Evolutionary conservation across 2,888 invertebrate genomes (phyloP), one percentile per base, ranked within the genome.

Genomic region (Idaea aversata): DNA sequence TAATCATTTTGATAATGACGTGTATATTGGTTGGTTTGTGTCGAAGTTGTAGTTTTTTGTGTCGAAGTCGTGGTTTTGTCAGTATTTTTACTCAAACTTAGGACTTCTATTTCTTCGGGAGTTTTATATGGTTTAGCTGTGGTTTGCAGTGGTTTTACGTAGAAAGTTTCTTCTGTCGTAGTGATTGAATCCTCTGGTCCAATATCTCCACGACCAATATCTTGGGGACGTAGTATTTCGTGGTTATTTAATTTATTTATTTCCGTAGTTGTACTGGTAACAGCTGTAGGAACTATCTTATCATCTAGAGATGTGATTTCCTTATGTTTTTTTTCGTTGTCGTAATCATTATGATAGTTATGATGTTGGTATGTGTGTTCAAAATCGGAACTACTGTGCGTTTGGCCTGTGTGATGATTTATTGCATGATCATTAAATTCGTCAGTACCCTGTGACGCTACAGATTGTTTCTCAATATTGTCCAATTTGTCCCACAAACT

Each of bases 181-280:
- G n/a, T 60, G 36, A n/a, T 36, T 60, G 62, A 61, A 59, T 77
- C 79, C 60, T 82, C 81, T 38, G 78, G 70, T 6, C 75, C 74
- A 61, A 83, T 80, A 71, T 83, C 82, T 38, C 81, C 82, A 13
- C 82, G 79, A 4, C 81, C 83, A 64, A 74, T 61, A 38, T 81
- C 77, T 63, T 68, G 63, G 13, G 72, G 60, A 10, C 38, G 65
- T 59, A 73, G 67, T 63, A 69, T 70, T 5, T 67, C 61, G 13
- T 66, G 64, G 61, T 67, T 61, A 7, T 61, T 62, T 59, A 64
- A 60, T 15, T 34, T 65, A 57, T 64, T 61, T 67, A 34, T 63
- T 15, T 65, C 34, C 13, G 47, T 47, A 57, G 65, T 68, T 57
- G 69, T 69, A 16, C 35, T 65, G 5, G 61, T 36, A 63, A 47